A percentile compares a stretch with the other conserved stretches of the same genome.
Conservation (phyloP, 1,140 invertebrate species). For the Drosophila bifasciata region DNA sequence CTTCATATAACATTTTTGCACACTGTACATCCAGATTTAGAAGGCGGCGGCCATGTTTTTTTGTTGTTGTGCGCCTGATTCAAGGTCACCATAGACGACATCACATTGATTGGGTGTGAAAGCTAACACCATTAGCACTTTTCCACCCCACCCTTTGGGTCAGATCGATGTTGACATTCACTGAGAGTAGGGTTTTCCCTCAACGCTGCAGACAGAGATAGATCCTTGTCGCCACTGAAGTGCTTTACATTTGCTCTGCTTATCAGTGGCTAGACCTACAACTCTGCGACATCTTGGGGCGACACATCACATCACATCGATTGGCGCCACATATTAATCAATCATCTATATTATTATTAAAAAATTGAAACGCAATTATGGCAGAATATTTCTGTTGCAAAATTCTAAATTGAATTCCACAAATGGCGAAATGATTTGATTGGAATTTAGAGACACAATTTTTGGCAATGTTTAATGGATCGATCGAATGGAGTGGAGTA, state of each 20-base stretch:
- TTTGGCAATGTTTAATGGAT: slow-evolving; percentile 39
- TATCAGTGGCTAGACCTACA: slow-evolving; percentile 37
- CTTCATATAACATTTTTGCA: no score
- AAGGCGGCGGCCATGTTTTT: no score
- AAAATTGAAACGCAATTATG: slow-evolving; percentile 29
- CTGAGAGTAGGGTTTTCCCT: slow-evolving; percentile 28
- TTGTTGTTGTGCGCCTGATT: no score
- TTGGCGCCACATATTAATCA: slow-evolving; percentile 38
- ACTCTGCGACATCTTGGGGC: no score
- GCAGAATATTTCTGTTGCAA: slow-evolving; percentile 24
- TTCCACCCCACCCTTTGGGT: not conserved
- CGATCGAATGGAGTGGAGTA: not conserved
- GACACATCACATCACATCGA: no score
- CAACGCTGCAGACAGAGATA: slow-evolving; percentile 15
- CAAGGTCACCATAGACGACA: no score
- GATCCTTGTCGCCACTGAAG: slow-evolving; percentile 13
- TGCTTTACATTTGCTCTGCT: slow-evolving; percentile 23
- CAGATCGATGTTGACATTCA: slow-evolving; percentile 6
- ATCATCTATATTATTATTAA: slow-evolving; percentile 36
- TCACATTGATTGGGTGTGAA: no score
- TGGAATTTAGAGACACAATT: slow-evolving; percentile 26
- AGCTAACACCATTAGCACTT: no score
- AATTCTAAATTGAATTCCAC: slow-evolving; percentile 27
- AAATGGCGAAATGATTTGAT: slow-evolving; percentile 21
- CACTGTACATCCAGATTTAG: no score